Conservation (phyloP, 2,797 vertebrate genomes). For the Buceros bicornis region DNA sequence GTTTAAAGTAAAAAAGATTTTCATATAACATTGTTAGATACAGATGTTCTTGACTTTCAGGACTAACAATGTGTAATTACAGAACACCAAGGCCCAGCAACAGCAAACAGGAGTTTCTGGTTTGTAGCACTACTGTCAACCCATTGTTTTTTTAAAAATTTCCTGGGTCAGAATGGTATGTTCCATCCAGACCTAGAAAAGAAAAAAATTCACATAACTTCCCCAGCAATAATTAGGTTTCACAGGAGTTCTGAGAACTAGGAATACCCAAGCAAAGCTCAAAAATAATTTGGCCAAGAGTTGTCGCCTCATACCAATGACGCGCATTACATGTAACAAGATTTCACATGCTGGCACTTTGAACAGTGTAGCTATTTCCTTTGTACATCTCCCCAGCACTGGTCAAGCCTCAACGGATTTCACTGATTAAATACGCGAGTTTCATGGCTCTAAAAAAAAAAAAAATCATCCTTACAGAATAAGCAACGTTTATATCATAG, state of each 20-base stretch:
- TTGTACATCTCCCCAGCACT: neutral
- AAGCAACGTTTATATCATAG: neutral
- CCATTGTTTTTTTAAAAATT: neutral
- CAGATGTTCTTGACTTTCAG: neutral
- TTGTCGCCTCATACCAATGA: neutral
- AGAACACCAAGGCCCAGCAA: neutral
- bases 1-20: neutral
- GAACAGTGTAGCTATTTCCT: neutral
- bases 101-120: neutral
- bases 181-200: neutral
- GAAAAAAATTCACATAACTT: neutral
- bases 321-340: neutral
- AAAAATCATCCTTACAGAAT: neutral
- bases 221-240: neutral
- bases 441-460: neutral
- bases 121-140: neutral
- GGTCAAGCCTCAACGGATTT: slow-evolving; percentile 36
- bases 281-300: neutral
- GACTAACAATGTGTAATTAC: neutral
- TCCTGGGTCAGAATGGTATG: neutral
- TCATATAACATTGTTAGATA: neutral
- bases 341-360: slow-evolving; percentile 16
- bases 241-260: neutral
- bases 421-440: neutral
- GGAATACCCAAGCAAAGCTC: neutral